Base-by-base conservation (phyloP, 37 sponge, comb jelly and placozoan genomes). In the Aplysina aerophoba region DNA sequence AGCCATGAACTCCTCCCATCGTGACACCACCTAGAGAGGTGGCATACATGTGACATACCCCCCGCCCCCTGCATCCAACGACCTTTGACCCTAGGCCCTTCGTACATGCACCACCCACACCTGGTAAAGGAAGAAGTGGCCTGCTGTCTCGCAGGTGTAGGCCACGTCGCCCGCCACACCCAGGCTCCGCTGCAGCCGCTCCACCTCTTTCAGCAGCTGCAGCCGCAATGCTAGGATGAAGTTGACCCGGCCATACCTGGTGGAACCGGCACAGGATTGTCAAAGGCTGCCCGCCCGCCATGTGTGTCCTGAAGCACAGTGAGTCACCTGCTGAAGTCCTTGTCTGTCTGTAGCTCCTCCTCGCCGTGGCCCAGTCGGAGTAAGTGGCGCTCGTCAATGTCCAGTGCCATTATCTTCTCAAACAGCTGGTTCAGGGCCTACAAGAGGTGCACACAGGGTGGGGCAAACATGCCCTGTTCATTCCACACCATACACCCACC, bases 61-160 rank as follows among this genome's bases (percentile, higher is more conserved):
- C 50, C 3, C 50, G 8, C 3, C 8, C 8, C 8, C 50, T 11
- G 6, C 50, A 44, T 44, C 8, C 50, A 44, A 3, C 8, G 50
- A 44, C 50, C 8, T 44, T 13, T 44, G 53, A 17, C 41, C 24
- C 57, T 44, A 8, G 3, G 50, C 3, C 8, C 50, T 8, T 44
- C 50, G 3, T 37, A 25, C 50, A 65, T 67, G 67, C 25, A 55
- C 37, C 22, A 21, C 35, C 8, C 67, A 19, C 41, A 91, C 95
- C 81, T 99, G 99, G 73, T 95, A 97, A 30, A 92, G 90, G 85
- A 85, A 97, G 94, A 99, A 99, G 82, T 99, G 94, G 13, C 92
- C 92, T 50, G 99, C 95, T 34, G 99, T 99, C 79, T 99, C 99
- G 71, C 99, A 99, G n/a, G 97, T 99, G 92, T 99, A 99, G 15